Base-by-base conservation (phyloP, 2,888 invertebrate species). In the Anodontia alba region DNA sequence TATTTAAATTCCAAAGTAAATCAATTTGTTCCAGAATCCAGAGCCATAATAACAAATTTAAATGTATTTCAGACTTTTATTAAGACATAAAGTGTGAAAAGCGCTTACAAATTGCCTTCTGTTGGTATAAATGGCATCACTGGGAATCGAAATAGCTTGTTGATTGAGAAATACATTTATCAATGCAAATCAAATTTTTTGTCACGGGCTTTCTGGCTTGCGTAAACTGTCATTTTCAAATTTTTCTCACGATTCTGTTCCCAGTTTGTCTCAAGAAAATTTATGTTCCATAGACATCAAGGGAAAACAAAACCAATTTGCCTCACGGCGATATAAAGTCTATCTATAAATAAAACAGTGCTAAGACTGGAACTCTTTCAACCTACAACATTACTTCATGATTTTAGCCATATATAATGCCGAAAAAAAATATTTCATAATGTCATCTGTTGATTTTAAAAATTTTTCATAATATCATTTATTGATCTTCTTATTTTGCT, bases 51-150 rank as follows among this genome's bases (percentile, higher is more conserved):
- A 62, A 33, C 62, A 62, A 8, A 33, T 31, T 33, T 62, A 62
- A 62, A 62, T 33, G 62, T 62, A 62, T 62, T 62, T 62, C 10
- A 62, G 62, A 62, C 62, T 62, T 62, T 62, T 62, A 62, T 62
- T 62, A 23, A 33, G 62, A 62, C 33, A 33, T 33, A 62, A 62
- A 31, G 62, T 33, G 33, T 62, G 62, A 62, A 62, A 62, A 8
- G 17, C 33, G 62, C 62, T 33, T 33, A 62, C 20, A 33, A 62
- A 62, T 62, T 62, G 62, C 29, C 62, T 62, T 33, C 31, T 33
- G 33, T 17, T 62, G 5, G 20, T 33, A 12, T 33, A 33, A 62
- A 62, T 33, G 62, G 33, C 26, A 54, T 54, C 26, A 23, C 7
- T 26, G 26, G 54, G 54, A 54, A n/a, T 23, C 3, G 26, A 54